Conservation (phyloP, 2,797 vertebrate genomes). For the Acestrorhynchus altus region DNA sequence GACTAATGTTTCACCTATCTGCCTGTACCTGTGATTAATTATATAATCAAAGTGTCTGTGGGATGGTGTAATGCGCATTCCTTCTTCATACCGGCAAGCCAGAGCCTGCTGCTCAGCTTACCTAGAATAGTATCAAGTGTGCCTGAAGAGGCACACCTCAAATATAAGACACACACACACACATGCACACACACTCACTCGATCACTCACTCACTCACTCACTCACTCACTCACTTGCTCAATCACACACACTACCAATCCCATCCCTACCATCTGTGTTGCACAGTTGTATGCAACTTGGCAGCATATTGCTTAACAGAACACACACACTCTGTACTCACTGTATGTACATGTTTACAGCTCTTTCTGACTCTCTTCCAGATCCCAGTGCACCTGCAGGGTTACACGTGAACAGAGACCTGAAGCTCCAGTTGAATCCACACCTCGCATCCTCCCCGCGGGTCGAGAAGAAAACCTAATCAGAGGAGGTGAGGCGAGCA, state of each 20-base stretch:
- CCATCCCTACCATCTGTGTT: background rate
- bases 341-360: conserved; percentile 11
- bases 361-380: conserved; percentile 41
- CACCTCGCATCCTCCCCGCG: conserved; percentile 18
- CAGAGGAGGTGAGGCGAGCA: conserved; percentile 68
- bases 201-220: no score
- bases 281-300: background rate
- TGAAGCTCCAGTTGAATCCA: background rate
- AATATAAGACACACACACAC: conserved; percentile 26
- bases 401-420: conserved; percentile 1
- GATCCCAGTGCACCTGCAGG: conserved; percentile 68
- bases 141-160: conserved; percentile 14
- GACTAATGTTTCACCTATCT: conserved; percentile 22
- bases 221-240: no score
- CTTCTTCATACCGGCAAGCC: conserved; percentile 45
- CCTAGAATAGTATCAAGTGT: conserved; percentile 24
- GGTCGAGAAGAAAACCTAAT: conserved; percentile 57
- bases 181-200: conserved; percentile 39
- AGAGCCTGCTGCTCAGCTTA: conserved; percentile 28
- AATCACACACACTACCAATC: conserved; percentile 8
- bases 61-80: conserved; percentile 55
- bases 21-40: conserved; percentile 36
- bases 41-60: conserved; percentile 40
- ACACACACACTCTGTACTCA: background rate
- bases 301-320: background rate